phyloP scores from a whole-genome alignment of 2,797 vertebrate species.

The Sebastes reedi region DNA sequence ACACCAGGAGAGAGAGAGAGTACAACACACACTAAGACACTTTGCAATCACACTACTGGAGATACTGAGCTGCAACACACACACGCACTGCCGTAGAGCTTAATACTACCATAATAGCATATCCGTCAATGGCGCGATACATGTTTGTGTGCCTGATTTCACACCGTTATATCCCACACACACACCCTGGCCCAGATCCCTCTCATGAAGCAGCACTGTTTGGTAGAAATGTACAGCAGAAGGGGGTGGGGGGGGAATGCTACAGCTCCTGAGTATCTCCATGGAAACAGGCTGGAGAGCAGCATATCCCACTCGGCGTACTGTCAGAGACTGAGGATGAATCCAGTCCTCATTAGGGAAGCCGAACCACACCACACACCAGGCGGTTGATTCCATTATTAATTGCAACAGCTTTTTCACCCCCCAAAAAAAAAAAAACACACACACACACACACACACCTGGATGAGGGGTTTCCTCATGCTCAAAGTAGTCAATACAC shows the following conservation, averaged over 20 bases:
- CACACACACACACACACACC: slow-evolving; percentile 50
- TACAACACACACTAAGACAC: slow-evolving; percentile 19
- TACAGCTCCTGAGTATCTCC: slow-evolving; percentile 83
- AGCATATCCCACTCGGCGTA: slow-evolving; percentile 77
- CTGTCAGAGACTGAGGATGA: slow-evolving; percentile 78
- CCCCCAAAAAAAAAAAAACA: neutral
- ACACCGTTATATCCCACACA: slow-evolving; percentile 44
- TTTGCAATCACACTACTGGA: slow-evolving; percentile 16
- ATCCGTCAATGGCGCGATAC: slow-evolving; percentile 46
- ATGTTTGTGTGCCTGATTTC: slow-evolving; percentile 46
- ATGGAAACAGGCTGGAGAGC: slow-evolving; percentile 87
- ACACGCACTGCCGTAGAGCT: neutral
- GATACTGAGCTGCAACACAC: slow-evolving; percentile 4
- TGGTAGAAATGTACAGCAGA: slow-evolving; percentile 74
- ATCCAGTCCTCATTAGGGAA: slow-evolving; percentile 78
- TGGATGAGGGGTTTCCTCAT: slow-evolving; percentile 66
- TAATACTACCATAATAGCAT: slow-evolving; percentile 43
- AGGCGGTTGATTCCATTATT: slow-evolving; percentile 68
- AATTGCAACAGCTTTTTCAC: slow-evolving; percentile 63
- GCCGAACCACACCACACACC: slow-evolving; percentile 68
- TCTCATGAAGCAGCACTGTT: slow-evolving; percentile 70
- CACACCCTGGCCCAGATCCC: slow-evolving; percentile 71
- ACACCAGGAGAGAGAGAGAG: slow-evolving; percentile 19
- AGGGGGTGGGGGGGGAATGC: slow-evolving; percentile 27
- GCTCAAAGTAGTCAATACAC: slow-evolving; percentile 11